phyloP scores from a whole-genome alignment of 2,888 invertebrate species.

The Diaperis boleti region DNA sequence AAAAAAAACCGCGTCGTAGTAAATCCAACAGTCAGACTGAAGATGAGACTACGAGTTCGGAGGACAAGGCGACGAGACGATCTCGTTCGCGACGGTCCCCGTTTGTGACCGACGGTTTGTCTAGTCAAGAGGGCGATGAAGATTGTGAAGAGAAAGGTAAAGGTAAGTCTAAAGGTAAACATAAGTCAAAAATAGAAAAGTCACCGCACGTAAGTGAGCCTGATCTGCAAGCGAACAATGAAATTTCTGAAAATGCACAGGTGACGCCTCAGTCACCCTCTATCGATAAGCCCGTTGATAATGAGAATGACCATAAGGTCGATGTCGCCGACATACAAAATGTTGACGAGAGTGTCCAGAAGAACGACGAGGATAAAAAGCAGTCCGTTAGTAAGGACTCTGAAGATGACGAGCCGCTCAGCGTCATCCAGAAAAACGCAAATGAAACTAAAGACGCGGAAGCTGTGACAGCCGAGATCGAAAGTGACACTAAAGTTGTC shows the following conservation, averaged over 20 bases:
- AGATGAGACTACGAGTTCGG: conserved; percentile 65
- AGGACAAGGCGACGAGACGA: conserved; percentile 67
- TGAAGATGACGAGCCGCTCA: conserved; percentile 35
- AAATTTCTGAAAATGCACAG: conserved; percentile 65
- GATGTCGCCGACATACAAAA: conserved; percentile 42
- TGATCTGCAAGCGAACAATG: conserved; percentile 60
- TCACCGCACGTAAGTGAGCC: conserved; percentile 57
- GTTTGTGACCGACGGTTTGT: conserved; percentile 32
- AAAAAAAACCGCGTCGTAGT: conserved; percentile 68
- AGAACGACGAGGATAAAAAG: conserved; percentile 30
- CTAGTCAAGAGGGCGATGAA: conserved; percentile 48
- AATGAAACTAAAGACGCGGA: not conserved
- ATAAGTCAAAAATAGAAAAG: conserved; percentile 63
- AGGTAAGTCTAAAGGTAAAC: conserved; percentile 67
- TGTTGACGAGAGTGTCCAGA: conserved; percentile 39
- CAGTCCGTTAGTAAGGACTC: conserved; percentile 29
- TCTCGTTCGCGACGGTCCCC: conserved; percentile 62
- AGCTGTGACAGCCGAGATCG: not conserved
- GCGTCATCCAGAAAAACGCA: conserved; percentile 16
- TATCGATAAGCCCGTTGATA: conserved; percentile 60
- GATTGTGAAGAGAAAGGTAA: conserved; percentile 61
- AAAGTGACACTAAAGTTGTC: no score
- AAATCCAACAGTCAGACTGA: conserved; percentile 70
- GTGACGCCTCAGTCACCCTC: conserved; percentile 64
- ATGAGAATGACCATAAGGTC: conserved; percentile 48